phyloP scores from a whole-genome alignment of 2,113 vertebrate genomes.

The Bubalus kerabau region DNA sequence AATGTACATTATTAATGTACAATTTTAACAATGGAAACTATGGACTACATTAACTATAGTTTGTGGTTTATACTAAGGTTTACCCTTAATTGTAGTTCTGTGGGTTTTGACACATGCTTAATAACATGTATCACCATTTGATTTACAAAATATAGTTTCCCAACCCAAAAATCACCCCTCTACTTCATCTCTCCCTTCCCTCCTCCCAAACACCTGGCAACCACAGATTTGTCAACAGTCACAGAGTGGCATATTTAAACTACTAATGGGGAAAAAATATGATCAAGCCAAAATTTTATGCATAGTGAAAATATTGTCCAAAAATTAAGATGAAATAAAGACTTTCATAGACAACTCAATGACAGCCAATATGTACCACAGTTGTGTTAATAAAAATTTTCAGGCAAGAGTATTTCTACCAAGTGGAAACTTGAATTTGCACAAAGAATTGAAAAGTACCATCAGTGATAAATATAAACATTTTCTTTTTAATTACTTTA shows the following conservation, averaged over 20 bases:
- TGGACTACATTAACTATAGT: not conserved
- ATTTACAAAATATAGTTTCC: not conserved
- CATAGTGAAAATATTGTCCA: not conserved
- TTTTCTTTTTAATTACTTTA: not conserved
- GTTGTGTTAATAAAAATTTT: not conserved
- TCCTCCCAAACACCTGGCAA: not conserved
- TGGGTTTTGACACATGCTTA: not conserved
- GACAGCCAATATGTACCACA: not conserved
- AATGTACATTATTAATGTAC: not conserved
- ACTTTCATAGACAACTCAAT: not conserved
- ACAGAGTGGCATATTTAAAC: not conserved
- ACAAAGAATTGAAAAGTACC: not conserved
- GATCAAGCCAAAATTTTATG: not conserved
- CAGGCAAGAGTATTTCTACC: not conserved
- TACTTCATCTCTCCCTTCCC: not conserved
- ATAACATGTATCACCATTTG: not conserved
- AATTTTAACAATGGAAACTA: not conserved
- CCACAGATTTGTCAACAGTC: not conserved
- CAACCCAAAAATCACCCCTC: not conserved
- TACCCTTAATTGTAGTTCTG: not conserved
- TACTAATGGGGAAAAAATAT: fast-evolving
- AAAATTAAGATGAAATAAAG: not conserved
- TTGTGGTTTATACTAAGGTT: not conserved
- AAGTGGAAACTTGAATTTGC: not conserved
- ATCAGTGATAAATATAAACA: not conserved